Percentiles rank a stretch among this genome's conserved stretches.
These are phyloP conservation scores for Elephantulus edwardii DNA, from an alignment of 2,113 vertebrate species.

Conservation along the genomic window DNA sequence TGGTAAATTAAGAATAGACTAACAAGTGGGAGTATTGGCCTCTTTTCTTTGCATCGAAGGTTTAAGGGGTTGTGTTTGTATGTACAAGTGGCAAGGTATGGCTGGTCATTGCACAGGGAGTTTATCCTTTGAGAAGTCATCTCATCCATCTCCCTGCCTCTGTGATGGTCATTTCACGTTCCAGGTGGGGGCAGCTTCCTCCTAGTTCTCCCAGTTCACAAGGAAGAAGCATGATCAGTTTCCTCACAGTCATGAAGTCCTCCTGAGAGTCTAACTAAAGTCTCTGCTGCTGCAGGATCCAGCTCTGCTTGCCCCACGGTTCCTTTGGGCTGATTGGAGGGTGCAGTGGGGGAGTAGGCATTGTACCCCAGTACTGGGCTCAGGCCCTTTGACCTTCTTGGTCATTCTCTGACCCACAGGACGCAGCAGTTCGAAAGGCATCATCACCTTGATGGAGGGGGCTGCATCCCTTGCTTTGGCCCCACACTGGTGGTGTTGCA, in stretches of 20 bases:
- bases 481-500: neutral
- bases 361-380: neutral
- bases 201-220: neutral
- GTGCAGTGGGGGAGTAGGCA: neutral
- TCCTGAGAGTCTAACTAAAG: slow-evolving; percentile 4
- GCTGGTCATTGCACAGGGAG: neutral
- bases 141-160: neutral
- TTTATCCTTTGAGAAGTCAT: neutral
- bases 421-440: neutral
- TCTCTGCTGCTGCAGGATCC: neutral
- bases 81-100: neutral
- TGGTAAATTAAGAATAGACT: neutral
- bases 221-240: neutral
- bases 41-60: neutral
- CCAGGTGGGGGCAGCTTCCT: neutral
- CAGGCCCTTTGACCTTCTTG: neutral
- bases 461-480: neutral
- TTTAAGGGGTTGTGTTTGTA: neutral
- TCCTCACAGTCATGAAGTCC: neutral
- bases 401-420: neutral
- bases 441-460: neutral
- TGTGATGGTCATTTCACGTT: neutral
- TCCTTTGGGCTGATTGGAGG: neutral
- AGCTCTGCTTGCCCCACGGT: neutral
- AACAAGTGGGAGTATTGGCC: slow-evolving; percentile 25